A percentile compares a stretch with the other conserved stretches of the same genome.
Conservation (phyloP, 2,113 vertebrate genomes). For the Myodes glareolus region DNA sequence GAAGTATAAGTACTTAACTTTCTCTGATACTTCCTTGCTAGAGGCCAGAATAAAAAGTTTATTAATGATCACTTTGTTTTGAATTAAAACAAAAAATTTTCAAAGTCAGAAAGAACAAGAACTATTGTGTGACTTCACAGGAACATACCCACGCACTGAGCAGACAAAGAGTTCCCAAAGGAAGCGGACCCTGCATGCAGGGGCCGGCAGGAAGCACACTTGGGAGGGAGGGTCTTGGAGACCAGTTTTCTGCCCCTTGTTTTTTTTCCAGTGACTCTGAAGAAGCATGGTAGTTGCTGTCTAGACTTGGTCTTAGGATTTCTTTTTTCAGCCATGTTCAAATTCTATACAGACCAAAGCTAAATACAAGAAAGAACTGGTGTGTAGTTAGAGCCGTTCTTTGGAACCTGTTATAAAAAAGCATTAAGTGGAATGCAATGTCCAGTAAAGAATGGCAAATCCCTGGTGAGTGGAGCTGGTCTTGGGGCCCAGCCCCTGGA, state of each 20-base stretch:
- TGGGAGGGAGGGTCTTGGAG: neutral
- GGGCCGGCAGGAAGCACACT: neutral
- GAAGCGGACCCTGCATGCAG: neutral
- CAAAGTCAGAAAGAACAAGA: neutral
- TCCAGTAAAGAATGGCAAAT: neutral
- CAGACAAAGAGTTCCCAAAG: neutral
- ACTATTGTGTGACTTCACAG: neutral
- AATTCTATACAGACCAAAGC: slow-evolving; percentile 19
- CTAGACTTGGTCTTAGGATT: neutral
- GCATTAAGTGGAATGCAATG: neutral
- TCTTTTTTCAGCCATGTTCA: slow-evolving; percentile 26
- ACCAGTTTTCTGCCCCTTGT: neutral
- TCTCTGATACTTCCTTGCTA: neutral
- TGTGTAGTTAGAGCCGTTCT: neutral
- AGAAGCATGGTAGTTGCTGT: neutral
- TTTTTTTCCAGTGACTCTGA: neutral
- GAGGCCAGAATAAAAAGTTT: neutral
- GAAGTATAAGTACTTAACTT: slow-evolving; percentile 32
- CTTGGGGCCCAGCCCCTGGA: neutral
- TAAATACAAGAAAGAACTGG: neutral
- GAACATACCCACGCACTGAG: neutral
- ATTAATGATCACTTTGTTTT: neutral
- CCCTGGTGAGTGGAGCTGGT: neutral
- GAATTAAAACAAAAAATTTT: neutral
- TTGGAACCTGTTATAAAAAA: slow-evolving; percentile 28